Evolutionary conservation across 2,888 invertebrate species (phyloP).

Genomic region (Oxystoma pomonae): DNA sequence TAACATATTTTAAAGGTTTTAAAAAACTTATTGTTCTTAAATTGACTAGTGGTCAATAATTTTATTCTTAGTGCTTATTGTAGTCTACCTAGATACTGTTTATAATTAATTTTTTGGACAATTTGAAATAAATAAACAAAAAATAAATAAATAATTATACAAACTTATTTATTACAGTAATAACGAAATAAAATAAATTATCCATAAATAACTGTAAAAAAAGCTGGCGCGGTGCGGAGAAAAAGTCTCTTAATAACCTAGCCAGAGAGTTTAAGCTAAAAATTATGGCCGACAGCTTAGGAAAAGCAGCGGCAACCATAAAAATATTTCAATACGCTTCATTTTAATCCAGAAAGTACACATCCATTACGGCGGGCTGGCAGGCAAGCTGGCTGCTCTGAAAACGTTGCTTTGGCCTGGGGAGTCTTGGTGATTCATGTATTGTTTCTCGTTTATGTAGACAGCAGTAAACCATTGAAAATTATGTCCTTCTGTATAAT

Average conservation of each 20-base stretch:
- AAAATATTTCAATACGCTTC: slow-evolving; percentile 49
- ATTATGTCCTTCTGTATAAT: slow-evolving; percentile 45
- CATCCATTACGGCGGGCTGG: slow-evolving; percentile 44
- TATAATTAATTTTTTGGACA: no score
- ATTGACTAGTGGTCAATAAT: no score
- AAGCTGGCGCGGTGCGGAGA: background rate
- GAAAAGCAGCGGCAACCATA: slow-evolving; percentile 19
- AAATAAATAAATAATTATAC: no score
- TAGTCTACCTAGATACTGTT: no score
- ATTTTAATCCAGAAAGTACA: slow-evolving; percentile 50
- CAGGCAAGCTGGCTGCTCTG: slow-evolving; percentile 16
- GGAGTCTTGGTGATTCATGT: slow-evolving; percentile 43
- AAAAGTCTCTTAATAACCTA: background rate
- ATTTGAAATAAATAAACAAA: no score
- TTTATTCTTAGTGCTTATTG: no score
- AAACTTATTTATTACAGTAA: no score
- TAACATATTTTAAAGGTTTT: no score
- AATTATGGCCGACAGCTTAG: background rate
- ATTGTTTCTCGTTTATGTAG: slow-evolving; percentile 47
- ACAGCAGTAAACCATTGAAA: slow-evolving; percentile 46
- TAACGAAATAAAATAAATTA: background rate
- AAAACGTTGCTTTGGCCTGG: slow-evolving; percentile 1
- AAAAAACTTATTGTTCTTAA: no score
- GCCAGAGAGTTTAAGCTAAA: slow-evolving; percentile 1
- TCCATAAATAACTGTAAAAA: background rate